A percentile compares a stretch with the other conserved stretches of the same genome.
phyloP scores from a whole-genome alignment of 2,113 vertebrate species.

The Holacanthus passer region DNA sequence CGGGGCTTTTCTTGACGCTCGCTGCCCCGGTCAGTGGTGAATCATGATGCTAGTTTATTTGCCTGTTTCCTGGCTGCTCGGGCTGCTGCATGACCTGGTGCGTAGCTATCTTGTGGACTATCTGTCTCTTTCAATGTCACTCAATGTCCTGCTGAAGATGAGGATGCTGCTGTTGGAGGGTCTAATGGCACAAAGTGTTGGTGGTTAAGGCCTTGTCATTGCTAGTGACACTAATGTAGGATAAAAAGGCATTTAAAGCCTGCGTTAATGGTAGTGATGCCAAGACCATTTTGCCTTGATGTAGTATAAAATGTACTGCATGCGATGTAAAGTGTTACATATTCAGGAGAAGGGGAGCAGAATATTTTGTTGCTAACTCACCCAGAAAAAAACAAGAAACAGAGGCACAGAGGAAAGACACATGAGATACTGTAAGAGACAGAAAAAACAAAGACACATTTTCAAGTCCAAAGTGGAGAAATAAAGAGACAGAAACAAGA shows the following conservation, averaged over 20 bases:
- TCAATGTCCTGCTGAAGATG: slow-evolving; percentile 34
- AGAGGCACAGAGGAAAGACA: not conserved
- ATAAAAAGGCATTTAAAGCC: slow-evolving; percentile 24
- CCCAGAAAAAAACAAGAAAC: not conserved
- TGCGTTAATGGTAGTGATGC: not conserved
- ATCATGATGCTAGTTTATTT: slow-evolving; percentile 49
- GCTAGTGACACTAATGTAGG: slow-evolving; percentile 26
- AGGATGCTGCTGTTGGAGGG: slow-evolving; percentile 28
- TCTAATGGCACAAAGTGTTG: slow-evolving; percentile 2
- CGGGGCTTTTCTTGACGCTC: slow-evolving; percentile 50
- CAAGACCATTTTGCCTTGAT: not conserved
- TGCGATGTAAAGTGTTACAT: not conserved
- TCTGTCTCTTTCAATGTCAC: slow-evolving; percentile 41
- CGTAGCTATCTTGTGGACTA: slow-evolving; percentile 14
- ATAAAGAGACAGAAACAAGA: slow-evolving; percentile 3
- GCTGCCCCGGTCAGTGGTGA: slow-evolving; percentile 50
- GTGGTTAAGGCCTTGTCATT: slow-evolving; percentile 33
- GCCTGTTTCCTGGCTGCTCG: slow-evolving; percentile 38
- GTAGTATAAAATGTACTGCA: not conserved
- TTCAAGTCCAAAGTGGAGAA: not conserved
- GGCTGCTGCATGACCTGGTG: slow-evolving; percentile 26
- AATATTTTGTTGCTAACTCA: not conserved
- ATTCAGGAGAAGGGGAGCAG: not conserved
- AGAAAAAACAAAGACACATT: not conserved
- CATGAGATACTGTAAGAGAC: not conserved